Evolutionary conservation across 2,888 invertebrate genomes (phyloP).

Genomic region (Parochlus steinenii): DNA sequence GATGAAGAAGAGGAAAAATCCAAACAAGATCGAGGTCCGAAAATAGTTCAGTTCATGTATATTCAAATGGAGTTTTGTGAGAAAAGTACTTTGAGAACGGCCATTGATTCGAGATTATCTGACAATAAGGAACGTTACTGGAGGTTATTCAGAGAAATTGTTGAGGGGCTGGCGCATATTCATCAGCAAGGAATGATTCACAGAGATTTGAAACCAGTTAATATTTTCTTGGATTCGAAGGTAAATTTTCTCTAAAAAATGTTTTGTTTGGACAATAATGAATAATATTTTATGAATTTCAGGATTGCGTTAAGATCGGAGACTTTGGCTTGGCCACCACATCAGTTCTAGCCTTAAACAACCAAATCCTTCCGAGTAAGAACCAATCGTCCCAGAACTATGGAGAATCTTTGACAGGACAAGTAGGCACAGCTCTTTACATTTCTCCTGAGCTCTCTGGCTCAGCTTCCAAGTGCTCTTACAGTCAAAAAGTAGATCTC

Average conservation of each 20-base stretch:
- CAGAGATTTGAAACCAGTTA: slow-evolving; percentile 72
- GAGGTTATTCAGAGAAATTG: slow-evolving; percentile 87
- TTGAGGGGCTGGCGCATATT: slow-evolving; percentile 77
- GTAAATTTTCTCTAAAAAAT: slow-evolving; percentile 65
- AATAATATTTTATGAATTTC: not conserved
- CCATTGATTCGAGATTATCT: slow-evolving; percentile 69
- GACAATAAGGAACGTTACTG: slow-evolving; percentile 66
- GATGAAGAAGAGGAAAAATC: slow-evolving; percentile 17
- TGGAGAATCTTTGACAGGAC: slow-evolving; percentile 41
- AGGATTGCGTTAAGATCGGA: slow-evolving; percentile 57
- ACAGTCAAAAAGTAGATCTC: slow-evolving; percentile 80
- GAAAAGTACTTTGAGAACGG: slow-evolving; percentile 76
- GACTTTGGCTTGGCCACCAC: slow-evolving; percentile 94
- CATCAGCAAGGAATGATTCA: slow-evolving; percentile 86
- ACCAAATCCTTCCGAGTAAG: slow-evolving; percentile 16
- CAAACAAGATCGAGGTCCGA: slow-evolving; percentile 17
- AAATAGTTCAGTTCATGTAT: slow-evolving; percentile 44
- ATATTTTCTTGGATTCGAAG: slow-evolving; percentile 86
- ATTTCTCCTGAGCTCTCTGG: slow-evolving; percentile 82
- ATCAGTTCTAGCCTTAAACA: slow-evolving; percentile 34
- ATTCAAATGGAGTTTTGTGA: slow-evolving; percentile 99
- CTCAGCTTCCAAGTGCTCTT: slow-evolving; percentile 50
- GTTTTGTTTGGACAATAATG: not conserved
- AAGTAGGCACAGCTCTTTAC: slow-evolving; percentile 89
- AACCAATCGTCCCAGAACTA: not conserved